phyloP scores from a whole-genome alignment of 2,888 invertebrate genomes.

The Masnerella sp. region DNA sequence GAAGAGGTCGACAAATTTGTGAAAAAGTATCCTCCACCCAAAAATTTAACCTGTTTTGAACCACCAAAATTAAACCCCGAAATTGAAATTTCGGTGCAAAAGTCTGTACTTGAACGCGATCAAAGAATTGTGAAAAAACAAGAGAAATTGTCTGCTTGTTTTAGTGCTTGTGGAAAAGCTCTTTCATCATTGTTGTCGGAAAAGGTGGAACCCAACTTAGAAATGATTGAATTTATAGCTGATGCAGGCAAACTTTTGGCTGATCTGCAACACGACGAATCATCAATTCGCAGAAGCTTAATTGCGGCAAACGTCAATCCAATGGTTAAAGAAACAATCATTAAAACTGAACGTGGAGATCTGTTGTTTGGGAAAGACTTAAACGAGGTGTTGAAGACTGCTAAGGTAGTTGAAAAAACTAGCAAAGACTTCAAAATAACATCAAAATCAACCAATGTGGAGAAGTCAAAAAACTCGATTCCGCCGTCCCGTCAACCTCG shows the following conservation, averaged over 20 bases:
- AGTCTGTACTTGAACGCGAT: slow-evolving; percentile 6
- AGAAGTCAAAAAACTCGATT: slow-evolving; percentile 31
- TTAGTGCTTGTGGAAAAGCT: slow-evolving; percentile 17
- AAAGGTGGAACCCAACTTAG: no score
- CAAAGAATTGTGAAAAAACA: slow-evolving; percentile 38
- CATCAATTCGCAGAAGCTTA: slow-evolving; percentile 22
- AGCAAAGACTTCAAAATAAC: slow-evolving; percentile 10
- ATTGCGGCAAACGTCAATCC: slow-evolving; percentile 38
- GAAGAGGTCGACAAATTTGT: slow-evolving; percentile 16
- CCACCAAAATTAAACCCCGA: slow-evolving; percentile 25
- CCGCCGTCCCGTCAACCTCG: slow-evolving; percentile 27
- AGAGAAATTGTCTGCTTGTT: slow-evolving; percentile 29
- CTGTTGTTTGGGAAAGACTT: slow-evolving; percentile 25
- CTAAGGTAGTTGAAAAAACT: slow-evolving; percentile 19
- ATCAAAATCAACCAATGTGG: background rate
- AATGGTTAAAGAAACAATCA: slow-evolving; percentile 19
- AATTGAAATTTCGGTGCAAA: slow-evolving; percentile 8
- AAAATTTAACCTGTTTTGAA: slow-evolving; percentile 20
- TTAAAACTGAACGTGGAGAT: slow-evolving; percentile 1
- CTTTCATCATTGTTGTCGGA: slow-evolving; percentile 5
- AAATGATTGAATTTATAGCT: slow-evolving; percentile 22
- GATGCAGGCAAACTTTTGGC: slow-evolving; percentile 15
- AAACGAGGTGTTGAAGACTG: slow-evolving; percentile 20
- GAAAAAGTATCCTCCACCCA: slow-evolving; percentile 28
- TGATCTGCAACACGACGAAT: slow-evolving; percentile 32